Evolutionary conservation across 2,797 vertebrate species (phyloP).

Genomic region (Gymnoscopelus microlampas): DNA sequence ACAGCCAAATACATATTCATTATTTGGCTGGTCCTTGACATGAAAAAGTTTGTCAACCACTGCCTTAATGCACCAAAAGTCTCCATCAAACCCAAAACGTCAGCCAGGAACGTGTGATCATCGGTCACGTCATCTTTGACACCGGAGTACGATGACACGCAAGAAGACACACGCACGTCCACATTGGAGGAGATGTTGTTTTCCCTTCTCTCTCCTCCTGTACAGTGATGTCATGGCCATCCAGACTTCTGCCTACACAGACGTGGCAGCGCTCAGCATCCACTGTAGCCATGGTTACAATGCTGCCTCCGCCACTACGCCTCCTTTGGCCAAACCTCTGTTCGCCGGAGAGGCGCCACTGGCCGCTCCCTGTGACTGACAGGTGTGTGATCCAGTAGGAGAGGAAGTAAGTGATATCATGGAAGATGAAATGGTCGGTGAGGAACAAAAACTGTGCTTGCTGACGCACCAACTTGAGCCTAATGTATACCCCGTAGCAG

Average conservation of each 20-base stretch:
- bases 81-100: no score
- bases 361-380: conserved; percentile 29
- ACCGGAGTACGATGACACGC: neutral
- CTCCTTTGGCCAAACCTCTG: conserved; percentile 7
- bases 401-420: conserved; percentile 61
- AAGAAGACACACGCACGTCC: conserved; percentile 42
- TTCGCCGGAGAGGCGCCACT: conserved; percentile 21
- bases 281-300: conserved; percentile 76
- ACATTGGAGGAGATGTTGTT: conserved; percentile 58
- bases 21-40: no score
- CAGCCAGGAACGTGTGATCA: no score
- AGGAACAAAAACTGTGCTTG: conserved; percentile 29
- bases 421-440: neutral
- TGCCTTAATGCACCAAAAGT: no score
- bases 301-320: conserved; percentile 54
- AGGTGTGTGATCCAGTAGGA: conserved; percentile 40
- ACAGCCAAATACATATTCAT: no score
- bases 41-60: no score
- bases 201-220: conserved; percentile 50
- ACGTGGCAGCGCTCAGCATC: conserved; percentile 71
- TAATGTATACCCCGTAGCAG: no score
- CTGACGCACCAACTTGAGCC: conserved; percentile 51
- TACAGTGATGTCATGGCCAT: conserved; percentile 67
- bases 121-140: no score
- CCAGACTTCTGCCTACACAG: conserved; percentile 68